These are phyloP conservation scores for Hemicentrotus pulcherrimus DNA, from an alignment of 35 echinoderm and acorn worm genomes.

Conservation along the genomic window DNA sequence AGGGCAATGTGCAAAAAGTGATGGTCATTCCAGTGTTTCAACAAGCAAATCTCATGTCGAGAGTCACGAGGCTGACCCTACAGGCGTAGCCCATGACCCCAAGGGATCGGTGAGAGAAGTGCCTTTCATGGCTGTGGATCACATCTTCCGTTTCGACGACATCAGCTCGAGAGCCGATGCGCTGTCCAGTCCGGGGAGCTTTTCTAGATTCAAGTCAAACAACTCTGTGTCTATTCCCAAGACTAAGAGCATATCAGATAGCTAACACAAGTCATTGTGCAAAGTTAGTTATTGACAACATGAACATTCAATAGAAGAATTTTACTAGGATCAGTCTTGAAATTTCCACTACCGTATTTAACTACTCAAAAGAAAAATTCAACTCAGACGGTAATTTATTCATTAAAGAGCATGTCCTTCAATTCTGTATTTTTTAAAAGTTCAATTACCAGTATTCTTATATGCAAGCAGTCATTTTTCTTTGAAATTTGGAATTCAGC, in stretches of 20 bases:
- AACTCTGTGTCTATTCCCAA: conserved; percentile 34
- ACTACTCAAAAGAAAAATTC: not conserved
- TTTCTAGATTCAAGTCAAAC: conserved; percentile 69
- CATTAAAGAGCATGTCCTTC: too few relatives aligned
- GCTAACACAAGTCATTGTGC: not conserved
- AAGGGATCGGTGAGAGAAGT: not conserved
- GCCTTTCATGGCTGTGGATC: conserved; percentile 46
- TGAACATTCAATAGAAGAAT: not conserved
- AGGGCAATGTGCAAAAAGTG: not conserved
- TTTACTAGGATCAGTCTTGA: not conserved
- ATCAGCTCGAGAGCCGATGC: conserved; percentile 74
- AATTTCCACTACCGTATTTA: not conserved
- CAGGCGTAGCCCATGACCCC: too few relatives aligned
- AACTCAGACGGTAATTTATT: not conserved
- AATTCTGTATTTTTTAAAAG: too few relatives aligned
- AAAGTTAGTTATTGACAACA: not conserved
- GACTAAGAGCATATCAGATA: not conserved
- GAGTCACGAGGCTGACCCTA: not conserved
- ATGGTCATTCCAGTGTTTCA: not conserved
- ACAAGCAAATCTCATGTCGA: not conserved
- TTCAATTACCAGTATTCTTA: too few relatives aligned
- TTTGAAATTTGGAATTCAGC: too few relatives aligned
- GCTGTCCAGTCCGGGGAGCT: conserved; percentile 63
- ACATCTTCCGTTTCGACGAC: conserved; percentile 70
- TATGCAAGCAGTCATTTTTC: too few relatives aligned